Evolutionary conservation across 2,888 invertebrate genomes (phyloP).

Genomic region (Ptychoptera contaminata): DNA sequence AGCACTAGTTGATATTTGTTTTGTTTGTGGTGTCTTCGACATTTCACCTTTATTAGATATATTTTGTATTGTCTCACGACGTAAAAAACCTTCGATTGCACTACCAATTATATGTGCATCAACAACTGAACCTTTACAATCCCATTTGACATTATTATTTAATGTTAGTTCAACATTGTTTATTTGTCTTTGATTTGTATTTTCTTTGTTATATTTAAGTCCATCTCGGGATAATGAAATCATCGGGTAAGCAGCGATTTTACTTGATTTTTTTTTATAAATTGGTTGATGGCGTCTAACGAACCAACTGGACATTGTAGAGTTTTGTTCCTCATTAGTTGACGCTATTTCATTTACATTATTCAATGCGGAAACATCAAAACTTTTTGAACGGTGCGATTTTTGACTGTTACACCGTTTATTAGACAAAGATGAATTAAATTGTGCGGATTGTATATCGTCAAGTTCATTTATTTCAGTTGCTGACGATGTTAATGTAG

Average conservation of each 20-base stretch:
- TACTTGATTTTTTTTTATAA: slow-evolving; percentile 40
- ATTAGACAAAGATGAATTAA: slow-evolving; percentile 12
- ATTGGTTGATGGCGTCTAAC: slow-evolving; percentile 62
- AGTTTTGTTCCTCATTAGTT: slow-evolving; percentile 33
- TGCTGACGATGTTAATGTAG: slow-evolving; percentile 63
- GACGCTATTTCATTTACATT: slow-evolving; percentile 30
- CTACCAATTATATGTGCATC: slow-evolving; percentile 68
- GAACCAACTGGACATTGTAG: slow-evolving; percentile 56
- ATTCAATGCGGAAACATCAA: slow-evolving; percentile 60
- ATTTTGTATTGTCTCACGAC: slow-evolving; percentile 22
- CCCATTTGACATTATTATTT: slow-evolving; percentile 1
- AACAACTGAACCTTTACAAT: slow-evolving; percentile 58
- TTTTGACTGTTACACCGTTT: slow-evolving; percentile 18
- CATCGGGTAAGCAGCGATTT: slow-evolving; percentile 33
- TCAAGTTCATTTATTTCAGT: slow-evolving; percentile 62
- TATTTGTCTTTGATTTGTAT: slow-evolving; percentile 14
- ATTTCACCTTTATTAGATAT: neutral
- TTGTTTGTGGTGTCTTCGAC: too few relatives aligned
- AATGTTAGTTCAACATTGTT: slow-evolving; percentile 17
- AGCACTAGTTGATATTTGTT: too few relatives aligned
- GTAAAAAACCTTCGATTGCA: slow-evolving; percentile 69
- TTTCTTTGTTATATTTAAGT: slow-evolving; percentile 28
- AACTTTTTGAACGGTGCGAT: slow-evolving; percentile 67
- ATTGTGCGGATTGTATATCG: slow-evolving; percentile 19
- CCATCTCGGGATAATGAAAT: slow-evolving; percentile 42